Conservation (phyloP, 1,140 invertebrate genomes). For the Neomicropteryx cornuta region DNA sequence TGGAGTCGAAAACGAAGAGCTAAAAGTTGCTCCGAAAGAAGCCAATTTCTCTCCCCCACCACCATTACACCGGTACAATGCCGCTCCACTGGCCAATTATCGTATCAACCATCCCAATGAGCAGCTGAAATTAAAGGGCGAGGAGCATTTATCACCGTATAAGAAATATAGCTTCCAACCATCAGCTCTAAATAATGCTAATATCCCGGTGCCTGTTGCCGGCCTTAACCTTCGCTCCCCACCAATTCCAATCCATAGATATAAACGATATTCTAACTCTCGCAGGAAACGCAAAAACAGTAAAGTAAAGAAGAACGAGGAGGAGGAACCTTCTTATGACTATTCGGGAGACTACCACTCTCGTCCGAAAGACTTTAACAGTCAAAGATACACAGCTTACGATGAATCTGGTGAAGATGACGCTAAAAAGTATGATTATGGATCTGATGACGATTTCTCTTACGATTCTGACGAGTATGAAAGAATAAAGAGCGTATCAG, state of each 20-base stretch:
- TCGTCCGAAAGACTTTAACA: constrained; percentile 35
- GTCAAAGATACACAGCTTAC: constrained; percentile 29
- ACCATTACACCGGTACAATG: no score
- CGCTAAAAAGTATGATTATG: constrained; percentile 32
- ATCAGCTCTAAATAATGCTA: no score
- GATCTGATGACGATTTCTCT: constrained; percentile 33
- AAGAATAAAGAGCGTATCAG: constrained; percentile 39
- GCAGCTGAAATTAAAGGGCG: constrained; percentile 2
- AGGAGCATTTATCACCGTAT: constrained; percentile 11
- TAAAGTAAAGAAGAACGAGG: constrained; percentile 25
- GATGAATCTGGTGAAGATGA: constrained; percentile 24
- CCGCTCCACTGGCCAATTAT: constrained; percentile 6
- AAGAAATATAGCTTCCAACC: constrained; percentile 15
- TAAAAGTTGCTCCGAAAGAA: constrained; percentile 29
- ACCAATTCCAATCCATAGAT: no score
- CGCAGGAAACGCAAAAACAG: constrained; percentile 24
- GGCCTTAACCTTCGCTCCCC: no score
- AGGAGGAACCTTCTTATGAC: constrained; percentile 27
- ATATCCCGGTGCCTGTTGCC: no score
- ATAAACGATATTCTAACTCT: constrained; percentile 28
- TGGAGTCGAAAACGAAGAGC: constrained; percentile 24
- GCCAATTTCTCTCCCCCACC: no score
- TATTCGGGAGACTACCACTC: constrained; percentile 34
- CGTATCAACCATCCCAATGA: constrained; percentile 4
- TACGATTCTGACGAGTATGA: constrained; percentile 39